Evolutionary conservation across 2,888 invertebrate species (phyloP), one percentile per base, ranked within the genome.

Genomic region (Chrysopilus asiliformis): DNA sequence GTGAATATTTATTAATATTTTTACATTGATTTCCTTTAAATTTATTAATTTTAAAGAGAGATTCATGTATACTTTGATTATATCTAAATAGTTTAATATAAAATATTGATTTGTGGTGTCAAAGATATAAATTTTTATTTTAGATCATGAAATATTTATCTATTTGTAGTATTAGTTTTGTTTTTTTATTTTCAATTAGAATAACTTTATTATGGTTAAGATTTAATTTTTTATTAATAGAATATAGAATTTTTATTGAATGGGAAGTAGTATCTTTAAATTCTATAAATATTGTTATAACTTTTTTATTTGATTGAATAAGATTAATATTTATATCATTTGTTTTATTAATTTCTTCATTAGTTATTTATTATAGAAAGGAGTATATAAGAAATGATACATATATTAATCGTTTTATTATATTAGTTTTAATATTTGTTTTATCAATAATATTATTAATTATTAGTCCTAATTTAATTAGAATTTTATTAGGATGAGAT

Each of bases 401-500:
- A 49, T 67, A 67, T 68, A 64, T 70, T 51, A 62, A 61, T 57
- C 75, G 75, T 2, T 79, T 79, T 73, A 68, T 73, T 67, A 57
- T 68, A 50, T 65, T 77, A 57, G 68, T 78, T 37, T 58, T 73
- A 51, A 60, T 76, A 57, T 77, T 79, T 73, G 69, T 78, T 39
- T 51, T 70, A 45, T 77, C 76, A 4, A 79, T 79, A 65, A 65
- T 74, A 51, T 63, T 76, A 53, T 66, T 79, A 64, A 74, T 78
- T 71, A 66, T 75, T 64, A 71, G 72, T 1, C 75, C 74, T 43
- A 77, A 76, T 69, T 65, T 79, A 61, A 65, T 78, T 65, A 71
- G 71, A 58, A 72, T 79, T 68, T 68, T 79, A 58, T 66, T 80
- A 55, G 77, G 78, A 0, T 80, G 79, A 44, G 79, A 80, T 72